Percentiles rank a stretch among this genome's conserved stretches.
phyloP scores from a whole-genome alignment of 2,797 vertebrate species.

The Anas bernieri region DNA sequence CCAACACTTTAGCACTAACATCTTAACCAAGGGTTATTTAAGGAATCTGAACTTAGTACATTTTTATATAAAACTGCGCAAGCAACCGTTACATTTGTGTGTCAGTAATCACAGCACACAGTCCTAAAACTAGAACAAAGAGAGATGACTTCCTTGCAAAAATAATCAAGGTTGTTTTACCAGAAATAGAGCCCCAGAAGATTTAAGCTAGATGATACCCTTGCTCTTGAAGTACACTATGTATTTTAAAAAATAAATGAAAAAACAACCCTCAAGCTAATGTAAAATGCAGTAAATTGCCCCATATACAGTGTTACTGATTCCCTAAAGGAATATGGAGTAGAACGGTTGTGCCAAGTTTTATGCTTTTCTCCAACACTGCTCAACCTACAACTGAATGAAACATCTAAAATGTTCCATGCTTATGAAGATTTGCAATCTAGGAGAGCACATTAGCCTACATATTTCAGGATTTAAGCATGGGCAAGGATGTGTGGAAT shows the following conservation, averaged over 20 bases:
- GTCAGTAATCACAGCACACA: constrained; percentile 70
- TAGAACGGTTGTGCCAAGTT: neutral
- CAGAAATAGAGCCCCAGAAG: constrained; percentile 41
- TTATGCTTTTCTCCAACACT: neutral
- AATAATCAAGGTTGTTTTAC: constrained; percentile 40
- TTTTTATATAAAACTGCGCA: constrained; percentile 77
- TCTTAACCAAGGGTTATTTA: constrained; percentile 78
- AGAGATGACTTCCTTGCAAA: constrained; percentile 17
- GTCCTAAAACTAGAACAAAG: constrained; percentile 55
- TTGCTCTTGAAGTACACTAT: neutral
- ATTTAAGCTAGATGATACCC: neutral
- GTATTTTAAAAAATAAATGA: neutral
- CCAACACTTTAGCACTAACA: constrained; percentile 78
- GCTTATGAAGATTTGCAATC: neutral
- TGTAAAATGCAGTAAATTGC: neutral
- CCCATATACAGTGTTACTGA: neutral
- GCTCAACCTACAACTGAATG: neutral
- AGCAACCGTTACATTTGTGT: constrained; percentile 74
- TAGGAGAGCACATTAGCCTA: neutral
- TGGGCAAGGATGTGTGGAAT: neutral
- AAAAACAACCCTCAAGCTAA: neutral
- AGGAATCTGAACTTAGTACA: constrained; percentile 74
- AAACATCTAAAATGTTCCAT: neutral
- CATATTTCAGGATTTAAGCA: neutral
- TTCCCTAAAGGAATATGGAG: neutral